Evolutionary conservation across 2,888 invertebrate genomes (phyloP), one percentile per base, ranked within the genome.

Genomic region (Pachydiplax longipennis): DNA sequence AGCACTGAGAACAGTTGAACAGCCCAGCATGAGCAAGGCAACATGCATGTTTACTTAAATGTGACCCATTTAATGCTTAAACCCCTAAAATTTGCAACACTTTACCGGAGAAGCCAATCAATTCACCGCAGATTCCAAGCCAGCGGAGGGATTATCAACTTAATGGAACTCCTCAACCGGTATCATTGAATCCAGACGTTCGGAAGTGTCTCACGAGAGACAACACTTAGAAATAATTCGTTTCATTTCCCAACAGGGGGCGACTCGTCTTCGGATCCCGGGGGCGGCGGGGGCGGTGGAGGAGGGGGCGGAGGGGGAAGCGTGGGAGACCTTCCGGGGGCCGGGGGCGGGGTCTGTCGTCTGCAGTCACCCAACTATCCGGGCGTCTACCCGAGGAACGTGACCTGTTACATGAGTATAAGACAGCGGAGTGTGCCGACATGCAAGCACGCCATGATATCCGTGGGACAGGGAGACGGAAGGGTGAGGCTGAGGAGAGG

Each of bases 291-390:
- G 92, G 93, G 25, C 92, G 92, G 87, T n/a, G 87, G 48, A 10
- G 61, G 58, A n/a, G 87, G 87, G 13, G 87, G 87, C 12, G 87
- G 87, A 2, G 87, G 87, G 37, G 61, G 61, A 2, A 37, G 87
- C 37, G 37, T 35, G n/a, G 87, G 87, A 18, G 87, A 87, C n/a
- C 61, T 87, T 13, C 61, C 87, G 13, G 87, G 87, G 37, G 87
- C 87, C 65, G 87, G 87, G n/a, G 87, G 87, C 65, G 87, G 87
- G 5, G 87, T 87, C 61, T 98, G 98, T 93, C 96, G 97, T 90
- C 95, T 98, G 92, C 98, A 98, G 94, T 97, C 97, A 92, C 98
- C 98, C 90, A 98, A 98, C 94, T 98, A 98, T 94, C 98, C 98
- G 18, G 98, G 98, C 91, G 97, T 98, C 96, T 97, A 97, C 93